phyloP scores from a whole-genome alignment of 2,888 invertebrate genomes.

The Hirtodrosophila trivittata region DNA sequence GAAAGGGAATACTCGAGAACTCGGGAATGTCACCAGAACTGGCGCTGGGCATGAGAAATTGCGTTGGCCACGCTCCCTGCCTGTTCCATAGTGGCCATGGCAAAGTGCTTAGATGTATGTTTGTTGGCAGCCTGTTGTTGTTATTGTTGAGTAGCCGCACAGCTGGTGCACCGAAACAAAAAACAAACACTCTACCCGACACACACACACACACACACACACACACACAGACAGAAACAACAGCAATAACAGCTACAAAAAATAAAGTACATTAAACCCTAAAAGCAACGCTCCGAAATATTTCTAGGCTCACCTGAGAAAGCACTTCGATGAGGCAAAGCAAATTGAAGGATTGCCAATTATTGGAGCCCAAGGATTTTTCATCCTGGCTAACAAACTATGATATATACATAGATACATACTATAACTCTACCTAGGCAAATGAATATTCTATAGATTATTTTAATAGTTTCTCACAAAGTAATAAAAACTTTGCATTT shows the following conservation, averaged over 20 bases:
- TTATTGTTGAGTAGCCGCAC: conserved; percentile 68
- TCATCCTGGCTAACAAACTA: too few species aligned
- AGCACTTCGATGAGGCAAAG: background rate
- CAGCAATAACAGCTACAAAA: conserved; percentile 7
- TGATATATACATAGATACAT: too few species aligned
- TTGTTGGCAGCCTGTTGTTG: conserved; percentile 24
- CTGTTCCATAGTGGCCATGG: conserved; percentile 30
- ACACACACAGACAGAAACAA: conserved; percentile 3
- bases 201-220: conserved; percentile 1
- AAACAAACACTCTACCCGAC: conserved; percentile 1
- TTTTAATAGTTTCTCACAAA: too few species aligned
- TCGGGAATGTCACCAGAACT: conserved; percentile 1
- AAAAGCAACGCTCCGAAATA: conserved; percentile 19
- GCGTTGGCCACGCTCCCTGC: conserved; percentile 18
- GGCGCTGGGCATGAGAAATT: conserved; percentile 18
- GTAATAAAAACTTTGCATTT: too few species aligned
- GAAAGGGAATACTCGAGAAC: conserved; percentile 15
- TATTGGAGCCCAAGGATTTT: too few species aligned
- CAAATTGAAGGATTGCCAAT: background rate
- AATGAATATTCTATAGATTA: too few species aligned
- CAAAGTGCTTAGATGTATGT: conserved; percentile 38
- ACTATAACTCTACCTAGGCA: too few species aligned
- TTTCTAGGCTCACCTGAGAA: conserved; percentile 12
- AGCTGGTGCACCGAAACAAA: conserved; percentile 51
- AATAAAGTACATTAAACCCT: conserved; percentile 28